Conservation (phyloP, 2,888 invertebrate species). For the Campoplex nolae region DNA sequence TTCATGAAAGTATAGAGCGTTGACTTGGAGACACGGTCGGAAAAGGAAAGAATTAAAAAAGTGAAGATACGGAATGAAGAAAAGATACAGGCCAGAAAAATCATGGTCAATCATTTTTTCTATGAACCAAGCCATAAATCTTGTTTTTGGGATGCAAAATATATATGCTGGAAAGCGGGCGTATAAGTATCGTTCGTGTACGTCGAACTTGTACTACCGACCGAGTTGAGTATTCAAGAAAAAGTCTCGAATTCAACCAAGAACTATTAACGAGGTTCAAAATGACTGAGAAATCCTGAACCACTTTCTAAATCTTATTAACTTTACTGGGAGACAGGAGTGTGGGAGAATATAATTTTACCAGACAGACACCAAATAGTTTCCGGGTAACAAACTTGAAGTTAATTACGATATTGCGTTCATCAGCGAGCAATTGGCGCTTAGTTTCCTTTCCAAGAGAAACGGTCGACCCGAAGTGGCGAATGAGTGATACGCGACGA, state of each 20-base stretch:
- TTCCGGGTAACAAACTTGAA: constrained; percentile 3
- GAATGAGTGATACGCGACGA: not conserved
- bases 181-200: not conserved
- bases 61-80: constrained; percentile 12
- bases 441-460: not conserved
- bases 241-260: no score
- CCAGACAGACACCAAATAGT: not conserved
- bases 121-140: not conserved
- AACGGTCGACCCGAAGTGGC: not conserved
- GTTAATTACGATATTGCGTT: constrained; percentile 72
- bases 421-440: not conserved
- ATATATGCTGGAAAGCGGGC: not conserved
- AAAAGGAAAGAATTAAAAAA: not conserved
- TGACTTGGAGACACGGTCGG: constrained; percentile 24
- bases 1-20: constrained; percentile 11
- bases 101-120: not conserved
- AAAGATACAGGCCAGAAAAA: not conserved
- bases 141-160: not conserved
- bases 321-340: not conserved
- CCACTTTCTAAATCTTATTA: not conserved
- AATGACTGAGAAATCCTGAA: not conserved
- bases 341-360: not conserved
- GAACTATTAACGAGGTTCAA: not conserved
- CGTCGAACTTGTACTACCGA: no score
- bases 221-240: no score